Percentiles rank a stretch among this genome's conserved stretches.
Conservation (phyloP, 64 coral and sea anemone genomes). For the Stichodactyla mertensii region DNA sequence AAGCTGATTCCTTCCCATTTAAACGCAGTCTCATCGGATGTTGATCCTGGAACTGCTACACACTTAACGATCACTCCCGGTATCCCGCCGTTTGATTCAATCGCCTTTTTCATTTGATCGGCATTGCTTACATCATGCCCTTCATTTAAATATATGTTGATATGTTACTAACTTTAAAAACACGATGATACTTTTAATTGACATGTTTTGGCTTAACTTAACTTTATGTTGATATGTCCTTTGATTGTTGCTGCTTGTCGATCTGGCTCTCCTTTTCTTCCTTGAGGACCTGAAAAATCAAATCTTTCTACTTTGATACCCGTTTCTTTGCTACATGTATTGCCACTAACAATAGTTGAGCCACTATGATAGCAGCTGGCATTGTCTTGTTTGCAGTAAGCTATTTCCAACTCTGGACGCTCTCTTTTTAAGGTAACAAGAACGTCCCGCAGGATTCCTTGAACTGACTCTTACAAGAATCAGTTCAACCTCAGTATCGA, state of each 20-base stretch:
- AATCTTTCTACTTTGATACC: conserved; percentile 13
- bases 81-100: conserved; percentile 39
- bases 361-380: conserved; percentile 29
- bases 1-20: conserved; percentile 31
- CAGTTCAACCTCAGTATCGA: too few species aligned
- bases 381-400: neutral
- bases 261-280: conserved; percentile 24
- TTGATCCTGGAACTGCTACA: neutral
- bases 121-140: too few species aligned
- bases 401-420: neutral
- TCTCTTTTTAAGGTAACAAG: conserved; percentile 19
- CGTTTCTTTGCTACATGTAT: too few species aligned
- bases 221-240: too few species aligned
- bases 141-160: too few species aligned
- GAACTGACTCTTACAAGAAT: neutral
- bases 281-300: neutral
- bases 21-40: neutral
- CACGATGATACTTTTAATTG: too few species aligned
- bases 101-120: conserved; percentile 1
- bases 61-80: conserved; percentile 7
- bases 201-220: too few species aligned
- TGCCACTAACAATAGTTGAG: conserved; percentile 26
- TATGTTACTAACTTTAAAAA: too few species aligned
- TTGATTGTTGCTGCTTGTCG: conserved; percentile 12
- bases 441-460: conserved; percentile 35